Evolutionary conservation across 2,797 vertebrate genomes (phyloP).

Genomic region (Pseudochirops corinnae): DNA sequence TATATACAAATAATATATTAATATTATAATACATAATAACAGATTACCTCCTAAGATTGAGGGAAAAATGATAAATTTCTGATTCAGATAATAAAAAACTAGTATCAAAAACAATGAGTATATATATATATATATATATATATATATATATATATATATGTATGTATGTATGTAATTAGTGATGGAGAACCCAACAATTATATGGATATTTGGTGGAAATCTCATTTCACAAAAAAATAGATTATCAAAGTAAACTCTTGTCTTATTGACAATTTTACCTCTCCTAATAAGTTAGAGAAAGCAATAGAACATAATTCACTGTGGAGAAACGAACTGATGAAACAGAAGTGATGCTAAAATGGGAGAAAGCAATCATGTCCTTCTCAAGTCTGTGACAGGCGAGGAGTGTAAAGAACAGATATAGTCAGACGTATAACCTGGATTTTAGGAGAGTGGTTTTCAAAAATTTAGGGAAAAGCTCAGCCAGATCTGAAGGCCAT

Average conservation of each 20-base stretch:
- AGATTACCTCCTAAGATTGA: neutral
- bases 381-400: neutral
- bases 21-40: neutral
- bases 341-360: neutral
- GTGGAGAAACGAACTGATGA: neutral
- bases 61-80: neutral
- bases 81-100: neutral
- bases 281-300: neutral
- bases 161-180: neutral
- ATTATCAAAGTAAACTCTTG: neutral
- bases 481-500: neutral
- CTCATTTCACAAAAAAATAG: neutral
- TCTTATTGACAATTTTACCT: neutral
- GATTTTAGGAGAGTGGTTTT: neutral
- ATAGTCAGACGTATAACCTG: neutral
- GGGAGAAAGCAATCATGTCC: neutral
- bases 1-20: neutral
- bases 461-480: neutral
- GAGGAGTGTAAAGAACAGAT: neutral
- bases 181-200: neutral
- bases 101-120: neutral
- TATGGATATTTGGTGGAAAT: neutral
- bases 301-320: neutral
- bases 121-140: no score
- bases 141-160: fast-evolving